A percentile compares a stretch with the other conserved stretches of the same genome.
Evolutionary conservation across 2,113 vertebrate species (phyloP).

Genomic region (Capricornis sumatraensis): DNA sequence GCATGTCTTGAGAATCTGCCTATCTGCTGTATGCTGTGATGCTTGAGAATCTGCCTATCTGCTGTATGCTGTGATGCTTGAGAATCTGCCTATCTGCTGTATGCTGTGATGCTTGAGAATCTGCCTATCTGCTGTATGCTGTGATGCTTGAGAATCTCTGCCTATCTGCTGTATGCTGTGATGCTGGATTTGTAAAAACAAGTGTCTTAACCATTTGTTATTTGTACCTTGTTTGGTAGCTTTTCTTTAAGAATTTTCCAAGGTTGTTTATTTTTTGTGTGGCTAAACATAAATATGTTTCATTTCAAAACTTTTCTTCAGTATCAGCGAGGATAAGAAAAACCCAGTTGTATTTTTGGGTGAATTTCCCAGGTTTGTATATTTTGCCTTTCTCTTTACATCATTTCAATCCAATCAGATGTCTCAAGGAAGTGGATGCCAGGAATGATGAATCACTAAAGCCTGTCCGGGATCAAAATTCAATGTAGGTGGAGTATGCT

Average conservation of each 20-base stretch:
- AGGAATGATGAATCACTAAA: constrained; percentile 37
- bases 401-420: constrained; percentile 35
- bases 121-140: too few relatives aligned
- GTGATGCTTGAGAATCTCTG: background rate
- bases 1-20: background rate
- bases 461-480: background rate
- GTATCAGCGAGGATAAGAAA: constrained; percentile 8
- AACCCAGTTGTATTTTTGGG: background rate
- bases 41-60: background rate
- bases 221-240: constrained; percentile 47
- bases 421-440: constrained; percentile 32
- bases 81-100: background rate
- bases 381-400: constrained; percentile 48
- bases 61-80: background rate
- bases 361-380: constrained; percentile 37
- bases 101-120: background rate
- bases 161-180: background rate
- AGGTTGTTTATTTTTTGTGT: constrained; percentile 56
- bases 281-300: constrained; percentile 44
- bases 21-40: too few relatives aligned
- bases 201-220: constrained; percentile 57
- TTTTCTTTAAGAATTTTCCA: constrained; percentile 28
- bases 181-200: constrained; percentile 39
- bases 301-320: constrained; percentile 41
- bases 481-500: background rate